phyloP scores from a whole-genome alignment of 2,113 vertebrate species.

The Corythornis madagascariensis region DNA sequence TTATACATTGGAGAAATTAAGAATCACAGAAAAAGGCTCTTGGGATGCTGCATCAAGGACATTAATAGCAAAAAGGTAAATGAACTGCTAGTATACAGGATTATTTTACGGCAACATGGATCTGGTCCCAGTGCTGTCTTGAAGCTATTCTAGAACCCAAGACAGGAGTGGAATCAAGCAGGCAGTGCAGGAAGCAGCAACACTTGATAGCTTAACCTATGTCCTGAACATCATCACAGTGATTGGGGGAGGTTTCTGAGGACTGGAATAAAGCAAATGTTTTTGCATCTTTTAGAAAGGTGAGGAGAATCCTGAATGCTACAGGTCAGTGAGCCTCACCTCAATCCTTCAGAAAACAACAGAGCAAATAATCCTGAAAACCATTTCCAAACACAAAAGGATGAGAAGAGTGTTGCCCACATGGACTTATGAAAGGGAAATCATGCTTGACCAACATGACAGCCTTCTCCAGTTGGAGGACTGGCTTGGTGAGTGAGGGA shows the following conservation, averaged over 20 bases:
- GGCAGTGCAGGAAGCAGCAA: not conserved
- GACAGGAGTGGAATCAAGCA: not conserved
- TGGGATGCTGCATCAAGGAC: not conserved
- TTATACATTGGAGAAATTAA: not conserved
- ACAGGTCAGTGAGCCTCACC: not conserved
- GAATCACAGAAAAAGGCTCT: not conserved
- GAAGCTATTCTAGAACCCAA: not conserved
- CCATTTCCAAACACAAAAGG: not conserved
- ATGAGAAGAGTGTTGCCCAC: not conserved
- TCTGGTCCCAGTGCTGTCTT: not conserved
- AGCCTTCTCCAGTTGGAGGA: not conserved
- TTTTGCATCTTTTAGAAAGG: not conserved
- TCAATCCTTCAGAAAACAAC: not conserved
- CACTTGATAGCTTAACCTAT: not conserved
- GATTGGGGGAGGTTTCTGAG: accelerated
- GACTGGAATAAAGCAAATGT: not conserved
- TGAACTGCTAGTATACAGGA: not conserved
- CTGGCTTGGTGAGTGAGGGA: not conserved
- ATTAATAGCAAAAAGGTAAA: not conserved
- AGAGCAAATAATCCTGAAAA: not conserved
- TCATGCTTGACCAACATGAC: not conserved
- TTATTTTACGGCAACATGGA: not conserved
- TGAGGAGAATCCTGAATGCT: not conserved
- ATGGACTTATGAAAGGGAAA: not conserved
- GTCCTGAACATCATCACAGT: not conserved